Evolutionary conservation across 2,113 vertebrate species (phyloP), one percentile per base, ranked within the genome.

Genomic region (Alethe diademata): DNA sequence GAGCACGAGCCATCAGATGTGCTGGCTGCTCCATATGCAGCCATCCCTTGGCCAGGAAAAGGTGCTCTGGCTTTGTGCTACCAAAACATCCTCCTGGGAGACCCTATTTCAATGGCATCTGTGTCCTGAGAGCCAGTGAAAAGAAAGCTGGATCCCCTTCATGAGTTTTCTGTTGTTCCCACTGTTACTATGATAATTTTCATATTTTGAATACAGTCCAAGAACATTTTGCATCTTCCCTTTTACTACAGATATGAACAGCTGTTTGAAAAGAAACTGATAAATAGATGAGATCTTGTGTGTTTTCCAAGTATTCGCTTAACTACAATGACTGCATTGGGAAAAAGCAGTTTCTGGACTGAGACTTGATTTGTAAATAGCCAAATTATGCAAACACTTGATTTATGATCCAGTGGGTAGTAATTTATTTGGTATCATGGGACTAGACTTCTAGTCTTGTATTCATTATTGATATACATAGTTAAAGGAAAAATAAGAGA

Each of bases 151-250:
- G 61, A 86, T 61, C 28, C 5, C 38, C 7, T 96, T 74, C 6
- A 4, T 45, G 48, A 93, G 50, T 36, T 80, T 95, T 87, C 80
- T 92, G 86, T 85, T 95, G 78, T 94, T 96, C 61, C 79, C 86
- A 78, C 85, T 94, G 75, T 92, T 90, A 78, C 75, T 83, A 84
- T 11, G 79, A 86, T 92, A 88, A 72, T 93, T 93, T 95, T 94
- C 47, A 69, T 90, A 86, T 90, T 84, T 96, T 97, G 93, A 81
- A 75, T 67, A 26, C 8, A 35, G 89, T 91, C 92, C 94, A 95
- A 94, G 93, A 92, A 96, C 95, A 96, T 94, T 94, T 91, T 96
- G 88, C 96, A 42, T 96, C 94, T 94, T 96, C 48, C 31, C 56
- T 93, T 95, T 86, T 60, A 64, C 75, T 88, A 22, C 51, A 86